Evolutionary conservation across 1,140 invertebrate genomes (phyloP).

Genomic region (Nephotettix cincticeps): DNA sequence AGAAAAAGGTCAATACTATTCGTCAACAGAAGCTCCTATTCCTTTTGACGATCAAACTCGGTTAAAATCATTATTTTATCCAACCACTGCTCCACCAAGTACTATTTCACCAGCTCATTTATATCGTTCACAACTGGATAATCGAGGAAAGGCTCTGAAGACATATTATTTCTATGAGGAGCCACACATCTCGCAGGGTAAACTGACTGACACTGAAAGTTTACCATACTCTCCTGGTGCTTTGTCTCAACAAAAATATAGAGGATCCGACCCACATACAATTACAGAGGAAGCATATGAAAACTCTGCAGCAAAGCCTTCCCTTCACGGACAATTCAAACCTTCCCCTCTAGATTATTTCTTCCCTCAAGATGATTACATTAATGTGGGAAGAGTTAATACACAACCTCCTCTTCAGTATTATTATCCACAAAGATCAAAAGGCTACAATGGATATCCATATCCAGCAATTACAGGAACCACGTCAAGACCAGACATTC

Average conservation of each 20-base stretch:
- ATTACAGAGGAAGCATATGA: slow-evolving; percentile 17
- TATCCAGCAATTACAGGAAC: background rate
- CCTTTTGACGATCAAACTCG: background rate
- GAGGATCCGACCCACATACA: slow-evolving; percentile 25
- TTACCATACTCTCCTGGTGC: slow-evolving; percentile 4
- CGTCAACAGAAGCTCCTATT: slow-evolving; percentile 1
- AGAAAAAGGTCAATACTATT: slow-evolving; percentile 12
- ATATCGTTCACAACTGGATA: background rate
- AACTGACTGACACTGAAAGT: slow-evolving; percentile 23
- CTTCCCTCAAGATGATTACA: slow-evolving; percentile 4
- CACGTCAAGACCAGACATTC: background rate
- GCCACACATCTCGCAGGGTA: slow-evolving; percentile 35
- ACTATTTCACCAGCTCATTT: slow-evolving; percentile 13
- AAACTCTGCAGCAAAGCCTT: slow-evolving; percentile 22
- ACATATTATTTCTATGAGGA: slow-evolving; percentile 45
- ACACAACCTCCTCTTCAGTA: slow-evolving; percentile 10
- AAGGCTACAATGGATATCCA: slow-evolving; percentile 12
- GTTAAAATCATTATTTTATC: slow-evolving; percentile 12
- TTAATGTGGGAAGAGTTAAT: background rate
- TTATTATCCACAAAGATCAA: slow-evolving; percentile 15
- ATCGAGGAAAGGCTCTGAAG: slow-evolving; percentile 31
- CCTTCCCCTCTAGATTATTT: slow-evolving; percentile 25
- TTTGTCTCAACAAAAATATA: background rate
- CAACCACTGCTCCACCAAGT: background rate
- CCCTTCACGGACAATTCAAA: slow-evolving; percentile 7